Evolutionary conservation across 2,888 invertebrate genomes (phyloP), one percentile per base, ranked within the genome.

Genomic region (Nemotelus pantherinus): DNA sequence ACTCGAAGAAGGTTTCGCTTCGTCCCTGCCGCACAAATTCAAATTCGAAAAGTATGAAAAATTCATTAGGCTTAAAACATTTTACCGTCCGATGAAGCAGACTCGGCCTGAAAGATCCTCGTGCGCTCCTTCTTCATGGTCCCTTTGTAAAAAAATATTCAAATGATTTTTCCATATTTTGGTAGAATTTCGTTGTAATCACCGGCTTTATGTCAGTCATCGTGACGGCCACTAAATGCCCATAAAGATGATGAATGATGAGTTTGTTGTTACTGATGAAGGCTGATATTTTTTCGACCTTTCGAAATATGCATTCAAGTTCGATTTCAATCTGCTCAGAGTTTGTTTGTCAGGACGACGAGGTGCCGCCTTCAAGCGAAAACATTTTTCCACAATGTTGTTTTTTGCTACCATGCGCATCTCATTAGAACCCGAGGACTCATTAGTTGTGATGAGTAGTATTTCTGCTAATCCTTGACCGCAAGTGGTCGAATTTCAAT

Each of bases 171-270:
- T 63, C 63, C 60, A 74, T 74, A 74, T 74, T 74, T 60, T 74
- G 47, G 74, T 60, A 60, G 74, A 39, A 41, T 53, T 70, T 70
- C 50, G 48, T 74, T 74, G 74, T 74, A 63, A 74, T 74, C 74
- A 45, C 48, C 74, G 74, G 74, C 74, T 74, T 74, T 57, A 74
- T 55, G 74, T 74, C 74, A 74, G 74, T 74, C 74, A 74, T 25
- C 39, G 39, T 74, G 74, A 74, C 48, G 60, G 60, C 60, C 74
- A 74, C 60, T 74, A 74, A 74, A 74, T 74, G 74, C 60, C 63
- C 60, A 41, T 50, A 74, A 63, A 74, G 74, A 74, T 74, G 74
- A 74, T 74, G 74, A 74, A 74, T 74, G 74, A 74, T 74, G 74
- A 74, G 74, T 74, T 74, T 74, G 60, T 63, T 74, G 60, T 74